These are phyloP conservation scores for Mola mola DNA, from an alignment of 2,113 vertebrate genomes.

Conservation along the genomic window DNA sequence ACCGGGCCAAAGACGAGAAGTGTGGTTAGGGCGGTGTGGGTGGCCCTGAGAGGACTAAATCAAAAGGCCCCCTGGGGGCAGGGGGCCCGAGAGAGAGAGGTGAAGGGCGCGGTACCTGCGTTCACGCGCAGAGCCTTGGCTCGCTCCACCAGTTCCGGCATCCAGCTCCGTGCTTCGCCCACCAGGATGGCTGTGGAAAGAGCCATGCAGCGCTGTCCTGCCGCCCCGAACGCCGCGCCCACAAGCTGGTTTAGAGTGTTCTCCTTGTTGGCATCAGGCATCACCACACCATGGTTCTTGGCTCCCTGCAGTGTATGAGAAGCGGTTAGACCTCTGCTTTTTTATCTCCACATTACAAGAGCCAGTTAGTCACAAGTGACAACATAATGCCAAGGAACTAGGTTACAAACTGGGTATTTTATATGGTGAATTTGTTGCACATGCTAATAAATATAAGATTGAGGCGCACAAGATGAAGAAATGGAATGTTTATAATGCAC, in stretches of 20 bases:
- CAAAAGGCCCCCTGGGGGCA: constrained; percentile 25
- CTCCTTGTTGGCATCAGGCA: constrained; percentile 98
- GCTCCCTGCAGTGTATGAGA: constrained; percentile 85
- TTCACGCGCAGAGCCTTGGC: constrained; percentile 90
- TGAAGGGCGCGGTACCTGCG: constrained; percentile 83
- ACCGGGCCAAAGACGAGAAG: constrained; percentile 57
- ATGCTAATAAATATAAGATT: neutral
- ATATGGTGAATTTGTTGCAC: constrained; percentile 5
- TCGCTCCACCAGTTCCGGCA: constrained; percentile 93
- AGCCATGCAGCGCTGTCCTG: constrained; percentile 98
- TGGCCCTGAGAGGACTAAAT: constrained; percentile 67
- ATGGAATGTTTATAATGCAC: constrained; percentile 4
- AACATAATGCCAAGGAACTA: constrained; percentile 18
- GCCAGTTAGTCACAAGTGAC: constrained; percentile 35
- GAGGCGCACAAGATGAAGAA: constrained; percentile 5
- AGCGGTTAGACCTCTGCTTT: constrained; percentile 44
- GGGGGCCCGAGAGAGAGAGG: constrained; percentile 8
- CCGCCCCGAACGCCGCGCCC: constrained; percentile 96
- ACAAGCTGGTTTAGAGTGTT: constrained; percentile 97
- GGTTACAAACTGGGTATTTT: constrained; percentile 6
- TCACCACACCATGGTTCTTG: constrained; percentile 98
- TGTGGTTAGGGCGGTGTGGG: constrained; percentile 75
- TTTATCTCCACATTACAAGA: constrained; percentile 45
- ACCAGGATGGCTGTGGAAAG: constrained; percentile 93
- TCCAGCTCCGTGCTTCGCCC: constrained; percentile 90